Conservation (phyloP, 2,888 invertebrate genomes). For the Dusona sp. region DNA sequence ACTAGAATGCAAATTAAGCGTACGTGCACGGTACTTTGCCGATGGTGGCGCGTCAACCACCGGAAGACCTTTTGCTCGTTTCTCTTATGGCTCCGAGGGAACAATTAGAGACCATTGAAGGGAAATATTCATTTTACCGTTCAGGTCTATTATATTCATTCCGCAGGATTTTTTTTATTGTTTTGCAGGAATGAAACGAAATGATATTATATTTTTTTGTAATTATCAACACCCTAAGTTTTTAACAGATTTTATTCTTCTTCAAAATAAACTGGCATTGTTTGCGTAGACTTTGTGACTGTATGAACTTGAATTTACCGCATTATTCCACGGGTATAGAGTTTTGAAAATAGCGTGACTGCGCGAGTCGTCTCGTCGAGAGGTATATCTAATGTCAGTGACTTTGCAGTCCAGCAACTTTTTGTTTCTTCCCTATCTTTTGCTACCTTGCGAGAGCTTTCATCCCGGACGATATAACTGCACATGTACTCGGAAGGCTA, state of each 20-base stretch:
- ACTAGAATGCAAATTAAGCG: constrained; percentile 40
- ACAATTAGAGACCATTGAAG: constrained; percentile 17
- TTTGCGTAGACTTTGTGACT: neutral
- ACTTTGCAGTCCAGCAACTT: constrained; percentile 47
- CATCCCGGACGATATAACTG: constrained; percentile 22
- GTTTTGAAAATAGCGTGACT: constrained; percentile 66
- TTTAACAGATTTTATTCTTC: neutral
- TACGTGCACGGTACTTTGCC: constrained; percentile 12
- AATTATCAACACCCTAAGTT: neutral
- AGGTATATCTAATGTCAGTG: constrained; percentile 67
- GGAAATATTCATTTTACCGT: constrained; percentile 17
- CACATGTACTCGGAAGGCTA: constrained; percentile 17
- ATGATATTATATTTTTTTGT: neutral
- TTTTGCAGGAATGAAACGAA: neutral
- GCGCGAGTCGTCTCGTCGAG: constrained; percentile 21
- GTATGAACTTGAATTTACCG: neutral
- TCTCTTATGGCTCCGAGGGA: constrained; percentile 11
- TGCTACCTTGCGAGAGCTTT: constrained; percentile 31
- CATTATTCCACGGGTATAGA: constrained; percentile 63
- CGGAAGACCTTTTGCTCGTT: constrained; percentile 12
- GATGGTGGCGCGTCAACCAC: constrained; percentile 19
- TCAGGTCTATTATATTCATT: neutral
- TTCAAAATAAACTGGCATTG: neutral
- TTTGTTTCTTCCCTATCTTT: constrained; percentile 31
- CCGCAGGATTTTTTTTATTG: neutral